phyloP scores from a whole-genome alignment of 1,140 invertebrate species.

The Asbolus verrucosus region DNA sequence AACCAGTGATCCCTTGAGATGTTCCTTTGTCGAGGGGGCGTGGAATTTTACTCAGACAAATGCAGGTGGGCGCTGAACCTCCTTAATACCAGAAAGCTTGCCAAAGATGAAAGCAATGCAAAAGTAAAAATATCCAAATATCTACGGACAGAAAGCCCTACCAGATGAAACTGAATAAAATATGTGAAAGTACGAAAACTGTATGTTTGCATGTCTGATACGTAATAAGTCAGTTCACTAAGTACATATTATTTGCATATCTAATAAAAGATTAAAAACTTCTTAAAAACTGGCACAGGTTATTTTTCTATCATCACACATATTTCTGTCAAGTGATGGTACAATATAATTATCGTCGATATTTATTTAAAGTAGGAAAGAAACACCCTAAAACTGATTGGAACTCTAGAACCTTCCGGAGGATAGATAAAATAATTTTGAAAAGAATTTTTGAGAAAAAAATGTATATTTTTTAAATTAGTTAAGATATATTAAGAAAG shows the following conservation, averaged over 20 bases:
- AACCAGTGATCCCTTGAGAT: slow-evolving; percentile 23
- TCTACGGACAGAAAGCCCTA: slow-evolving; percentile 26
- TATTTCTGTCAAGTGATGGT: too few relatives aligned
- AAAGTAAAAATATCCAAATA: slow-evolving; percentile 27
- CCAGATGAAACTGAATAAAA: slow-evolving; percentile 42
- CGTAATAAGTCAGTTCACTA: slow-evolving; percentile 7
- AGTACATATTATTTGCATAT: too few relatives aligned
- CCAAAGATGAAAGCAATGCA: slow-evolving; percentile 41
- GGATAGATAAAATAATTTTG: too few relatives aligned
- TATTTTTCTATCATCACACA: too few relatives aligned
- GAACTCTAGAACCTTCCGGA: too few relatives aligned
- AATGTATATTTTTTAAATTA: too few relatives aligned
- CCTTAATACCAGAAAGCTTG: slow-evolving; percentile 38
- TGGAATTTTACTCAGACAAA: slow-evolving; percentile 33
- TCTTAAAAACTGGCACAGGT: slow-evolving; percentile 19
- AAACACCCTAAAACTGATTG: too few relatives aligned
- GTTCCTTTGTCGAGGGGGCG: slow-evolving; percentile 17
- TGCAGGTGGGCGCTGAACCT: slow-evolving; percentile 32
- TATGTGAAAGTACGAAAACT: slow-evolving; percentile 33
- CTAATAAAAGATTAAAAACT: slow-evolving; percentile 24
- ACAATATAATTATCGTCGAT: too few relatives aligned
- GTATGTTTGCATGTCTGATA: slow-evolving; percentile 19
- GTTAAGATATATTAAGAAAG: too few relatives aligned
- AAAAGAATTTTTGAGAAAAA: too few relatives aligned
- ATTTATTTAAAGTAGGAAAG: too few relatives aligned